These are phyloP conservation scores for Timandra comae DNA, from an alignment of 2,888 invertebrate genomes.

Conservation along the genomic window DNA sequence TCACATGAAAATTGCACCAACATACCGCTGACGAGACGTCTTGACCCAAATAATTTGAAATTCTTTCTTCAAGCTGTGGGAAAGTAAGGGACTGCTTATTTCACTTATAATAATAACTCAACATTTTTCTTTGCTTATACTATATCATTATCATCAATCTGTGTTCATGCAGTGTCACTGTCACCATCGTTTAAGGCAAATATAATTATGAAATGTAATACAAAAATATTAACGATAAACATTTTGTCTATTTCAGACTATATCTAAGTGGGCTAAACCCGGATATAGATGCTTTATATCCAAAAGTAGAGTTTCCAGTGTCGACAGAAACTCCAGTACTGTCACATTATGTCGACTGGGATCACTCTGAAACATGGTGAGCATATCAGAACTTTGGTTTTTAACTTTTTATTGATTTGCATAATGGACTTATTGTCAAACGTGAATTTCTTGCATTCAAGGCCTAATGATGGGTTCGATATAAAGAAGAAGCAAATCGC, in stretches of 20 bases:
- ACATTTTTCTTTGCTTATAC: too few relatives aligned
- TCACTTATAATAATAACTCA: too few relatives aligned
- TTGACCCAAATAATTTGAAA: conserved; percentile 73
- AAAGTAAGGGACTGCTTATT: conserved; percentile 73
- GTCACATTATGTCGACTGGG: conserved; percentile 87
- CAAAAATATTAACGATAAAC: too few relatives aligned
- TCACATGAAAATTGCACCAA: conserved; percentile 80
- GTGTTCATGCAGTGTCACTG: too few relatives aligned
- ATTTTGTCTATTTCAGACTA: conserved; percentile 76
- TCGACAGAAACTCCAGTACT: conserved; percentile 87
- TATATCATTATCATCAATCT: too few relatives aligned
- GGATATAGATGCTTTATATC: conserved; percentile 82
- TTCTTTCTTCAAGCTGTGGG: conserved; percentile 66
- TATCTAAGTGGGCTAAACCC: conserved; percentile 83
- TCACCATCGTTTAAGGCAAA: too few relatives aligned
- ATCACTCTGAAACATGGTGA: conserved; percentile 82
- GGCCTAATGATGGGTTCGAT: too few relatives aligned
- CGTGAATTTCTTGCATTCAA: too few relatives aligned
- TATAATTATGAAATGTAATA: too few relatives aligned
- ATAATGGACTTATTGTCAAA: too few relatives aligned
- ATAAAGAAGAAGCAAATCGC: conserved; percentile 14
- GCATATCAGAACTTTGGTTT: too few relatives aligned
- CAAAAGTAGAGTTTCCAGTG: conserved; percentile 84
- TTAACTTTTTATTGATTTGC: too few relatives aligned
- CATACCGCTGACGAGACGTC: conserved; percentile 82